Evolutionary conservation across 2,113 vertebrate genomes (phyloP).

Genomic region (Larimichthys crocea): DNA sequence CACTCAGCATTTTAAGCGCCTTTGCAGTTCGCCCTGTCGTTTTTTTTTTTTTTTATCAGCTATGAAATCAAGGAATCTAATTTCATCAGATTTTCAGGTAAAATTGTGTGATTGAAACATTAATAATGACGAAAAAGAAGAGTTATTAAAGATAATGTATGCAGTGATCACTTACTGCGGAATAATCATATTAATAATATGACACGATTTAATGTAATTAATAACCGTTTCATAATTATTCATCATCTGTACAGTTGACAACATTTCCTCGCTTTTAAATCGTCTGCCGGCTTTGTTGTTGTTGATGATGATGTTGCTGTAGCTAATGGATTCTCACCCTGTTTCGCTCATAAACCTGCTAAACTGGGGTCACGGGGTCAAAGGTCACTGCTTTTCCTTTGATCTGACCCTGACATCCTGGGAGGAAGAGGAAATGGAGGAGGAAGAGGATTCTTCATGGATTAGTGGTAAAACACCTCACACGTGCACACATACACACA

Average conservation of each 20-base stretch:
- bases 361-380: conserved; percentile 66
- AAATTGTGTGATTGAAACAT: conserved; percentile 54
- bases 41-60: conserved; percentile 57
- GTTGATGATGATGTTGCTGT: conserved; percentile 58
- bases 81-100: conserved; percentile 40
- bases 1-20: conserved; percentile 51
- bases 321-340: conserved; percentile 78
- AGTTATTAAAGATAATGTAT: conserved; percentile 7
- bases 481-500: conserved; percentile 1
- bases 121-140: conserved; percentile 3
- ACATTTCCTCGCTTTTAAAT: neutral
- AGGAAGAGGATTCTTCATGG: conserved; percentile 81
- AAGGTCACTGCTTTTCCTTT: conserved; percentile 72
- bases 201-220: neutral
- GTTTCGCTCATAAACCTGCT: conserved; percentile 64
- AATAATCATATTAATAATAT: neutral
- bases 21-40: conserved; percentile 28
- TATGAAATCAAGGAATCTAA: conserved; percentile 65
- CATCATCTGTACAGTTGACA: neutral
- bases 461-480: conserved; percentile 64
- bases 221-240: neutral
- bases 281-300: neutral
- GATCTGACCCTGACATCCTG: conserved; percentile 82
- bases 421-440: conserved; percentile 79
- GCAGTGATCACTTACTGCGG: conserved; percentile 4